Base-by-base conservation (phyloP, 1,140 invertebrate species). In the Globodera ellingtonae region DNA sequence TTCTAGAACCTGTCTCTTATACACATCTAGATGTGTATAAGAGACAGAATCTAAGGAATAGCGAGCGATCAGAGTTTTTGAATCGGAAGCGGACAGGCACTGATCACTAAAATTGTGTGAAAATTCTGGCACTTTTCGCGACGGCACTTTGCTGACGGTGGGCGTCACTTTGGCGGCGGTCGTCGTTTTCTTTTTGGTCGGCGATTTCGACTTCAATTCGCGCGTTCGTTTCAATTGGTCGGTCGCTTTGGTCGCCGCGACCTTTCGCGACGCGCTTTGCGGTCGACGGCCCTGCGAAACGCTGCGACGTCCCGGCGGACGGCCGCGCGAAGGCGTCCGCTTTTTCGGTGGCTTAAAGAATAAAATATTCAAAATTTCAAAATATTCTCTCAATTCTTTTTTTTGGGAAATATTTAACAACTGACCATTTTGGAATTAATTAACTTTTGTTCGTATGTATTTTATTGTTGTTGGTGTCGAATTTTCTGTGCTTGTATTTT, bases 291-390 rank as follows among this genome's bases (percentile, higher is more conserved):
- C 21, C 67, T 77, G 21, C 75, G 48, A 46, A 13, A 70, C 46
- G 52, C 59, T 48, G 48, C n/a, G 56, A n/a, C 50, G 72, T 18
- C 65, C 65, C 9, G 62, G 21, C 6, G 75, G 75, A 47, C 75
- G 46, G 3, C 75, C 75, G 67, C 75, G 75, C 15, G 75, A 77
- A 66, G 75, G 65, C 48, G 75, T 67, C 24, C 75, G 21, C 67
- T n/a, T 52, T 44, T n/a, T 75, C 46, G 56, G 52, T 75, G 48
- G 35, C 46, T 65, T 65, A 21, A 56, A 65, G n/a, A 75, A 6
- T 21, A 66, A 44, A 44, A 59, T 7, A 9, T 7, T 5, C 7
- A 52, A 13, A 35, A 35, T 35, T 73, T 47, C 3, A 74, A 74
- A 66, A n/a, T 18, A 35, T 35, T 35, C 35, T 35, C 35, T 35